These are phyloP conservation scores for Temnothorax unifasciatus DNA, from an alignment of 2,888 invertebrate species.

Conservation along the genomic window DNA sequence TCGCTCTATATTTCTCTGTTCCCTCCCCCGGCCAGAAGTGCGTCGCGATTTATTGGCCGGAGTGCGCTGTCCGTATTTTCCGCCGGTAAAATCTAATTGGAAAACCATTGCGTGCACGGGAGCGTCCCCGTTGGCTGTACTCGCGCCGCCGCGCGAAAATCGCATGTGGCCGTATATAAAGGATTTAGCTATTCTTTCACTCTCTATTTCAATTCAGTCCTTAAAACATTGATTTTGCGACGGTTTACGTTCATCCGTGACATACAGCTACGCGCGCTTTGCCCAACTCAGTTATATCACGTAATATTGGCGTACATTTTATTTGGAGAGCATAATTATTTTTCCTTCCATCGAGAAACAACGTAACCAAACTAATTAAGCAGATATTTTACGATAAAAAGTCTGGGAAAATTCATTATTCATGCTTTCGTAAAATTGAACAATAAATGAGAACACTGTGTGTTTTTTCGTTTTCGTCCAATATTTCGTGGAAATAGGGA, in stretches of 20 bases:
- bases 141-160: conserved; percentile 47
- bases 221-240: conserved; percentile 61
- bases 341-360: neutral
- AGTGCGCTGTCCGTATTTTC: conserved; percentile 72
- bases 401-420: neutral
- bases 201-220: conserved; percentile 27
- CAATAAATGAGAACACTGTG: neutral
- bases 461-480: neutral
- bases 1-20: conserved; percentile 43
- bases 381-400: neutral
- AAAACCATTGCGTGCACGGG: conserved; percentile 78
- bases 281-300: neutral
- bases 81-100: conserved; percentile 80
- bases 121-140: conserved; percentile 60
- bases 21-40: conserved; percentile 12
- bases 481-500: neutral
- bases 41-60: conserved; percentile 77
- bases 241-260: neutral
- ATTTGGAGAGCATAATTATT: neutral
- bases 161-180: conserved; percentile 52
- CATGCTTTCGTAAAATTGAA: neutral
- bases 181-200: conserved; percentile 49
- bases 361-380: neutral
- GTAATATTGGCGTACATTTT: neutral
- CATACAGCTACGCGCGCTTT: neutral